Evolutionary conservation across 2,888 invertebrate genomes (phyloP), one percentile per base, ranked within the genome.

Genomic region (Barypeithes pellucidus): DNA sequence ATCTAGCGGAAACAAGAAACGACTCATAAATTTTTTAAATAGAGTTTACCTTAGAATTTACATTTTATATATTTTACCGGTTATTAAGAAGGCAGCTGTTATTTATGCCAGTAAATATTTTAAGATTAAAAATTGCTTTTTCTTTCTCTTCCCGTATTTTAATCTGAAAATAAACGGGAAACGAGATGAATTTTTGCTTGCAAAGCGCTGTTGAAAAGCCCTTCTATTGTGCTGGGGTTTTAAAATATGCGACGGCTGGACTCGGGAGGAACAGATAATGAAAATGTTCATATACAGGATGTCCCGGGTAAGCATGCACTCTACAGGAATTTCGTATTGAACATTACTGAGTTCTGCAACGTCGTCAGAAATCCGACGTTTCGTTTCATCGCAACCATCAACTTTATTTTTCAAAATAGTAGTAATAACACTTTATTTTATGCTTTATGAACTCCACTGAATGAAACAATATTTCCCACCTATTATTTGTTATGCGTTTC

Each of bases 11-110:
- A 54, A n/a, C 33, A 5, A 33, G 54, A 29, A 41, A 29, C 54
- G 14, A 54, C 14, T 54, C 54, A 54, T 54, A 54, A 29, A 54
- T 54, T 54, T 54, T 54, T 54, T 33, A 54, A 54, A 54, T 16
- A 14, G 16, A 54, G 22, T 50, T 50, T 50, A 50, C 24, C 50
- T 50, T 4, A 22, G 22, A 50, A 54, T 54, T 24, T 52, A 52
- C 52, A 29, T 52, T n/a, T 24, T 18, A 24, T 52, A 52, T 29
- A n/a, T 39, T 29, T 29, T 29, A 29, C 29, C 11, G 12, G n/a
- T 54, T 54, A 54, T 29, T 33, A 54, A 8, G 16, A 54, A 12
- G 54, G 33, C 33, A 54, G n/a, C n/a, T n/a, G n/a, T n/a, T n/a
- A 33, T 24, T 54, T 33, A 54, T 33, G 54, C 54, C 14, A 29